Percentiles rank a stretch among this genome's conserved stretches.
Evolutionary conservation across 2,888 invertebrate genomes (phyloP).

Genomic region (Agapetus fuscipes): DNA sequence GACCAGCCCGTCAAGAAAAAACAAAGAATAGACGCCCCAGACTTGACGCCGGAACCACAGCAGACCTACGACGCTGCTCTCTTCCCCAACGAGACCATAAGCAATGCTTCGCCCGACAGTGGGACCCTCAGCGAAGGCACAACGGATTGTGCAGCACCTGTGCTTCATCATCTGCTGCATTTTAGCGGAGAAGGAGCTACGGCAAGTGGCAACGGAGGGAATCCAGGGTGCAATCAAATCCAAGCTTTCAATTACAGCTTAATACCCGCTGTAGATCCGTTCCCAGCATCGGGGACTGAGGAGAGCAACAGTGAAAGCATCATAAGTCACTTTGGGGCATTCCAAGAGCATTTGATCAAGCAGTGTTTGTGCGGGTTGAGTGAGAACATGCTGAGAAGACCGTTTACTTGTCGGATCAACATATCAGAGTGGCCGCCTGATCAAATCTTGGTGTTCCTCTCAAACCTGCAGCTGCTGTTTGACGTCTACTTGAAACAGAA

Average conservation of each 20-base stretch:
- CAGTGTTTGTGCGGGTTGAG: conserved; percentile 73
- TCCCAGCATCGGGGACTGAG: not conserved
- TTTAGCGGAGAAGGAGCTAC: conserved; percentile 25
- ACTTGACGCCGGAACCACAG: conserved; percentile 35
- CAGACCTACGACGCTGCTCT: conserved; percentile 44
- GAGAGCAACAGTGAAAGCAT: conserved; percentile 25
- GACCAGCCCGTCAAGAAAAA: conserved; percentile 82
- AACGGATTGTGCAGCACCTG: conserved; percentile 38
- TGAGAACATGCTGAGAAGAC: conserved; percentile 57
- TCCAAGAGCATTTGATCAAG: conserved; percentile 58
- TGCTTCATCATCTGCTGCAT: conserved; percentile 18
- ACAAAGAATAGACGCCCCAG: conserved; percentile 59
- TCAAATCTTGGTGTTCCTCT: conserved; percentile 63
- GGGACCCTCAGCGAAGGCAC: conserved; percentile 45
- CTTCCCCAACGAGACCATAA: conserved; percentile 31
- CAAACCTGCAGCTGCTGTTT: conserved; percentile 73
- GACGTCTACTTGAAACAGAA: conserved; percentile 81
- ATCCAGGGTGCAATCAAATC: not conserved
- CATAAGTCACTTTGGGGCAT: conserved; percentile 43
- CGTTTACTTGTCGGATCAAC: conserved; percentile 55
- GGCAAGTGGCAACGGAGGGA: conserved; percentile 29
- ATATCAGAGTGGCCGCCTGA: conserved; percentile 42
- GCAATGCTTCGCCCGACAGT: conserved; percentile 42
- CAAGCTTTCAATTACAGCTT: conserved; percentile 29
- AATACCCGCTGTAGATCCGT: no score